phyloP scores from a whole-genome alignment of 2,113 vertebrate species.

The Butorides virescens region DNA sequence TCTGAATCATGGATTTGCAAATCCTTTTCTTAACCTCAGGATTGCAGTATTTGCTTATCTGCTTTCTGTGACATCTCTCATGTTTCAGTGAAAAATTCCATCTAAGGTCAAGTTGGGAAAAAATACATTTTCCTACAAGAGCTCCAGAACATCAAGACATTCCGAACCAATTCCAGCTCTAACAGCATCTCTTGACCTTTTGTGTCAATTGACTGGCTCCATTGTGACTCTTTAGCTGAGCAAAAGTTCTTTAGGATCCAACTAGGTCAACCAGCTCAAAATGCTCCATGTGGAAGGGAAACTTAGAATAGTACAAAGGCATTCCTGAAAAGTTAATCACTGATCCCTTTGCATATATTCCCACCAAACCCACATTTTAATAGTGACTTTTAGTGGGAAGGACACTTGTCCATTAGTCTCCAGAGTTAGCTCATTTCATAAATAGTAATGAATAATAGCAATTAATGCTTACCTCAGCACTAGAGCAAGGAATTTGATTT shows the following conservation, averaged over 20 bases:
- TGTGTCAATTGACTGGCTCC: background rate
- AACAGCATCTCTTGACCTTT: background rate
- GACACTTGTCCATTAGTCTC: background rate
- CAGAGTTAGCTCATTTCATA: background rate
- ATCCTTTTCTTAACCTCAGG: background rate
- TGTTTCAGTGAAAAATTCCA: background rate
- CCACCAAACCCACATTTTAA: background rate
- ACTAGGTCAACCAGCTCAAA: background rate
- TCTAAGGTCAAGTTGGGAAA: background rate
- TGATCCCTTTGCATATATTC: background rate
- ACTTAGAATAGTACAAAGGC: background rate
- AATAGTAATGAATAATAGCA: background rate
- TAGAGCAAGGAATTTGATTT: background rate
- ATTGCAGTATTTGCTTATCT: background rate
- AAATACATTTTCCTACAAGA: background rate
- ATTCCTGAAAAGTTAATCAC: constrained; percentile 12
- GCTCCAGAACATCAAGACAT: background rate
- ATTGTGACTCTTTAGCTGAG: background rate
- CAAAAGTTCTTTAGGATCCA: background rate
- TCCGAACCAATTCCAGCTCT: background rate
- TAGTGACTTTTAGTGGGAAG: background rate
- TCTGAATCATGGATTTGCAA: background rate
- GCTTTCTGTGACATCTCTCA: background rate
- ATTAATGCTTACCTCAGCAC: background rate
- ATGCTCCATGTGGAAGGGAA: background rate